Evolutionary conservation across 2,888 invertebrate genomes (phyloP).

Genomic region (Pecten maximus): DNA sequence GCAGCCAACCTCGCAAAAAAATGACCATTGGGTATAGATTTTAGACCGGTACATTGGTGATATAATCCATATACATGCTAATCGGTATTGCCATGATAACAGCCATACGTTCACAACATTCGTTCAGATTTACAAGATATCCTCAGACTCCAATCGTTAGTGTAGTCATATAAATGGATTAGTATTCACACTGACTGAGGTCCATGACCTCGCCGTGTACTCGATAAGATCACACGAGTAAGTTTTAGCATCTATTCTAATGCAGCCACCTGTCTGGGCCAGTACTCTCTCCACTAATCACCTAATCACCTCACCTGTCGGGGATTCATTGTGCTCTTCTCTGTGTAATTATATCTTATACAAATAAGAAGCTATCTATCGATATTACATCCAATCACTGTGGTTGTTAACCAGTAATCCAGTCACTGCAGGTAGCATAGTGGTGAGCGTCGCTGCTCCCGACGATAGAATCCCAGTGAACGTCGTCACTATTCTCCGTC

Average conservation of each 20-base stretch:
- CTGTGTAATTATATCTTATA: slow-evolving; percentile 3
- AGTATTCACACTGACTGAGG: not conserved
- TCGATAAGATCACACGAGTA: not conserved
- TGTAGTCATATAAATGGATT: not conserved
- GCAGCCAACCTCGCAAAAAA: too few species aligned
- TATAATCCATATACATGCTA: too few species aligned
- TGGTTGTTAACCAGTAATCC: not conserved
- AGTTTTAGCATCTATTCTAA: not conserved
- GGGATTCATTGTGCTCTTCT: not conserved
- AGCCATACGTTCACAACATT: too few species aligned
- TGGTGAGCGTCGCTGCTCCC: not conserved
- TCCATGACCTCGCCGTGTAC: not conserved
- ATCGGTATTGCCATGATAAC: too few species aligned
- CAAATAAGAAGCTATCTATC: not conserved
- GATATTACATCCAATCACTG: not conserved
- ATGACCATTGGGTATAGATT: too few species aligned
- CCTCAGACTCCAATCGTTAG: too few species aligned
- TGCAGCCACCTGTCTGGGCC: not conserved
- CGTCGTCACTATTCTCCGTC: not conserved
- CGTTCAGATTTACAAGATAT: too few species aligned
- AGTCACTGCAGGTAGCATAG: not conserved
- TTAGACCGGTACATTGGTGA: too few species aligned
- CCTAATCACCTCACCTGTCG: slow-evolving; percentile 7
- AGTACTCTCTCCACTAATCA: not conserved
- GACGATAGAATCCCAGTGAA: not conserved